Evolutionary conservation across 2,888 invertebrate genomes (phyloP).

Genomic region (Leptodirus hochenwartii): DNA sequence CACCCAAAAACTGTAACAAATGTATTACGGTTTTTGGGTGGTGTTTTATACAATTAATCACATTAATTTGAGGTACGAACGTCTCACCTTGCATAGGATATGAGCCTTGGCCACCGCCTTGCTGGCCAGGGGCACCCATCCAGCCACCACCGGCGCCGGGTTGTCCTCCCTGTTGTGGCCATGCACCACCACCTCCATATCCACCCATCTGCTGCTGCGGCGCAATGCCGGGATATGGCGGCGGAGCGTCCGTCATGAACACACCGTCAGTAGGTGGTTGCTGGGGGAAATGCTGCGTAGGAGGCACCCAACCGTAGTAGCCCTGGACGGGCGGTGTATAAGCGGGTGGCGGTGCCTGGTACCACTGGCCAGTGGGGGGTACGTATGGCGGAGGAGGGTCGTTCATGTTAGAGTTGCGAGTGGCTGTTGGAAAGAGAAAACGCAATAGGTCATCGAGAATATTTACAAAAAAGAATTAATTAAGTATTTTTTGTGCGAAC

Average conservation of each 20-base stretch:
- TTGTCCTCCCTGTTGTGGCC: slow-evolving; percentile 14
- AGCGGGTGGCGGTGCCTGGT: slow-evolving; percentile 79
- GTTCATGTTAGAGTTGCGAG: slow-evolving; percentile 34
- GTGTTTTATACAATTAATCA: too few species aligned
- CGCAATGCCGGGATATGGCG: slow-evolving; percentile 84
- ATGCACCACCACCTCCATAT: too few species aligned
- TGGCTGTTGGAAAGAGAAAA: too few species aligned
- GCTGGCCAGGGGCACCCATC: too few species aligned
- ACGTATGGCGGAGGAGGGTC: slow-evolving; percentile 69
- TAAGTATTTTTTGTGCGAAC: slow-evolving; percentile 4
- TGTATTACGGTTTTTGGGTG: too few species aligned
- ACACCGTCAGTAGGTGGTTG: slow-evolving; percentile 65
- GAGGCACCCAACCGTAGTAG: slow-evolving; percentile 88
- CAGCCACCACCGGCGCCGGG: too few species aligned
- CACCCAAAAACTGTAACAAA: too few species aligned
- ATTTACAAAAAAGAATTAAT: slow-evolving; percentile 8
- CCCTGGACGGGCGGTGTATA: slow-evolving; percentile 72
- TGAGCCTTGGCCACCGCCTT: too few species aligned
- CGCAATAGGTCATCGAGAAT: too few species aligned
- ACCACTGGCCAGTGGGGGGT: slow-evolving; percentile 60
- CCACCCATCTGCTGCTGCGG: slow-evolving; percentile 17
- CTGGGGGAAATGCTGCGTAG: slow-evolving; percentile 43
- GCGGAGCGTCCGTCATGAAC: slow-evolving; percentile 79
- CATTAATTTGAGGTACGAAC: too few species aligned
- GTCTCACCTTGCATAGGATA: slow-evolving; percentile 14